These are phyloP conservation scores for Apogon talboti DNA, from an alignment of 2,797 vertebrate species.

Conservation along the genomic window DNA sequence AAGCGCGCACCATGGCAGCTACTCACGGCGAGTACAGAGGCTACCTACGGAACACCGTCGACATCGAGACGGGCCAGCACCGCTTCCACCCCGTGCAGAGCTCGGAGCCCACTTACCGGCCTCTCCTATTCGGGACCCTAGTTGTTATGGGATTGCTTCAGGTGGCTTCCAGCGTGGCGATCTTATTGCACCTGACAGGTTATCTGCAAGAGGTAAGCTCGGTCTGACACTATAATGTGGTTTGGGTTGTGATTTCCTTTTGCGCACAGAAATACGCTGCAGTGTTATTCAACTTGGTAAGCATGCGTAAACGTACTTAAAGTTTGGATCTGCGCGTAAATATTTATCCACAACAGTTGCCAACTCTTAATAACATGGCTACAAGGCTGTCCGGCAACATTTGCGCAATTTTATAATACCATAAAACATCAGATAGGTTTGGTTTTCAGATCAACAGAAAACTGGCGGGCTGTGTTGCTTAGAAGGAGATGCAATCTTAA, in stretches of 20 bases:
- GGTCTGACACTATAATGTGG: not conserved
- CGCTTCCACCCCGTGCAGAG: slow-evolving; percentile 77
- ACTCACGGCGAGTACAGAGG: slow-evolving; percentile 81
- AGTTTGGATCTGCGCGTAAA: slow-evolving; percentile 21
- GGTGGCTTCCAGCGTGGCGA: slow-evolving; percentile 93
- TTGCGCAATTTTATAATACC: slow-evolving; percentile 50
- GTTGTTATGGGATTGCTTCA: slow-evolving; percentile 93
- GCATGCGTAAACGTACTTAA: not conserved
- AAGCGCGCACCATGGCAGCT: slow-evolving; percentile 84
- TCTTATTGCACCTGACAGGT: slow-evolving; percentile 93
- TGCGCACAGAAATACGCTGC: too few relatives aligned
- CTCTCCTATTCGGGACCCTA: slow-evolving; percentile 88
- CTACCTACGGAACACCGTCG: slow-evolving; percentile 82
- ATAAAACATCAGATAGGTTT: slow-evolving; percentile 37
- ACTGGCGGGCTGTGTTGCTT: not conserved
- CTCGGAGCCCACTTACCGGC: slow-evolving; percentile 79
- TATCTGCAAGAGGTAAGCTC: slow-evolving; percentile 88
- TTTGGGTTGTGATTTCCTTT: not conserved
- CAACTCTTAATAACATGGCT: not conserved
- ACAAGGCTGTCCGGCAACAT: not conserved
- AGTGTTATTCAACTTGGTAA: not conserved
- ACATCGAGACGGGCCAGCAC: slow-evolving; percentile 80
- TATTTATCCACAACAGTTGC: slow-evolving; percentile 1
- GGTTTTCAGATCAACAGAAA: not conserved
- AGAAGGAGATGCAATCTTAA: slow-evolving; percentile 5